Evolutionary conservation across 2,113 vertebrate genomes (phyloP), one percentile per base, ranked within the genome.

Genomic region (Abramis brama): DNA sequence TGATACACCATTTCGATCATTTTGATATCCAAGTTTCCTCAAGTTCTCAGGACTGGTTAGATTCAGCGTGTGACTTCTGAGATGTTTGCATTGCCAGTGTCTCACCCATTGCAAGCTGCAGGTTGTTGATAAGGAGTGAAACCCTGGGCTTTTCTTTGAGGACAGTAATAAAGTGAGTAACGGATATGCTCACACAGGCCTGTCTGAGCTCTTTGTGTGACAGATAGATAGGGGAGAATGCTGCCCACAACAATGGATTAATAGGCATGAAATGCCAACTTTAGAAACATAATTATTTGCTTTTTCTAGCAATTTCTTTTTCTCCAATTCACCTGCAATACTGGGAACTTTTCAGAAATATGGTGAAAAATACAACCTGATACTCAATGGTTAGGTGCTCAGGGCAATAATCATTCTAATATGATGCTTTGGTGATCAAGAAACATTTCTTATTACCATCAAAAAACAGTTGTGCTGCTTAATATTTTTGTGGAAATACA

Each of bases 61-160:
- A 88, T 55, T 33, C 7, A 19, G 15, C 27, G 85, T 50, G 70
- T 27, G 17, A 68, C 43, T 76, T 19, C 17, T 50, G 11, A 47
- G 62, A 70, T 82, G 17, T 68, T 23, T 52, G 10, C 43, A 68
- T 25, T 36, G 62, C 60, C 21, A 33, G 79, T 10, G 10, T 73
- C 81, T 71, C 1, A 4, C 21, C 50, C 39, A 13, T 59, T n/a
- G 55, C 86, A 45, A 11, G 71, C 94, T 95, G 95, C 91, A 89
- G 89, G 52, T 70, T 79, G 71, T 90, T 82, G 94, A 95, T 95
- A 95, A 94, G 93, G 90, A 86, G 83, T 60, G 5, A 57, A 89
- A 78, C 70, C 70, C 89, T 74, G 60, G 50, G 87, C 84, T 89
- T 90, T 80, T 90, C 91, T 92, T 91, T 92, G 89, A 91, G 82